Evolutionary conservation across 92 coral and sea anemone species (phyloP), one percentile per base, ranked within the genome.

Genomic region (Meandrina meandrites): DNA sequence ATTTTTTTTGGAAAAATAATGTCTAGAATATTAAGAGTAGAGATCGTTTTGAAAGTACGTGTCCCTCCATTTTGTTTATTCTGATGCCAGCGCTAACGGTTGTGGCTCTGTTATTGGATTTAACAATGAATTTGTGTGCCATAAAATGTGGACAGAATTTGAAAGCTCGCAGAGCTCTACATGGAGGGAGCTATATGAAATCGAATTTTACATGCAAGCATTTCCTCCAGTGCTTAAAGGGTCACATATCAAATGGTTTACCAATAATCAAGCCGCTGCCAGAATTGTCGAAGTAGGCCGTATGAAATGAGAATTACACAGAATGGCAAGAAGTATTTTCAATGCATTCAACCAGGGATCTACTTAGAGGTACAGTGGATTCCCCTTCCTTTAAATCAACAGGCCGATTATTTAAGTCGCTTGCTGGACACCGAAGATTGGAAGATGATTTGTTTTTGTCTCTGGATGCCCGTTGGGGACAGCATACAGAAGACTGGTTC

Each of bases 231-330:
- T 82, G 5, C 66, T 82, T n/a, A 24, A 56, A 82, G 88, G 79
- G 34, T 70, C 82, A 18, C 82, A 76, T 42, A 82, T 82, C 30
- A 88, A 88, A 64, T 82, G 91, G 86, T 90, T 68, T 80, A 71
- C 92, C 16, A 91, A 91, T 60, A 91, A 75, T 73, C 89, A 91
- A 76, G 86, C 86, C 10, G 92, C 92, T 40, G 89, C 82, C 51
- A 91, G 81, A 72, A 91, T 88, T 64, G 75, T 85, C 12, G 89
- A 85, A 72, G 78, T 88, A 1, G 94, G 90, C 14, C 88, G 94
- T 56, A 91, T 89, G 94, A 89, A 86, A 73, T 30, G 56, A 2
- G 90, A 82, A 66, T 35, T 89, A 48, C 90, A 85, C 45, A 24
- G 8, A 40, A 36, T 88, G n/a, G 92, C 92, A 1, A 31, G 80